Percentiles rank a stretch among this genome's conserved stretches.
Conservation (phyloP, 2,797 vertebrate genomes). For the Poecilia gillii region DNA sequence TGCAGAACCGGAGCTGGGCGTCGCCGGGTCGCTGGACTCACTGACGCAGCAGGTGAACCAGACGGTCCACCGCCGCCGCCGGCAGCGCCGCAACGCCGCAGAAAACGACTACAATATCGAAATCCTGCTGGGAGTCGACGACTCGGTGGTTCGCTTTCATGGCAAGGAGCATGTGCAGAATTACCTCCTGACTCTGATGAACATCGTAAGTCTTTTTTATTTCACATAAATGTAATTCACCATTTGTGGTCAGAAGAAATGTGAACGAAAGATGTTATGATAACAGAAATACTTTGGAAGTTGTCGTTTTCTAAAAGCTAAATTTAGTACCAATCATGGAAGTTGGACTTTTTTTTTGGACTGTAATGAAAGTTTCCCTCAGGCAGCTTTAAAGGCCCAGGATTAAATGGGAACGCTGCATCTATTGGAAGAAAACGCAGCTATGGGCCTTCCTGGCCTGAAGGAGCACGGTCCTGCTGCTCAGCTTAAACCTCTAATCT, state of each 20-base stretch:
- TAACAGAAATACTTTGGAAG: background rate
- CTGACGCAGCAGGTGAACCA: constrained; percentile 84
- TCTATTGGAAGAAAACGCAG: too few species aligned
- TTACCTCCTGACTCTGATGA: constrained; percentile 98
- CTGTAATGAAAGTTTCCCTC: background rate
- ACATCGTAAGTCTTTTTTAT: constrained; percentile 89
- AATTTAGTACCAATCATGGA: background rate
- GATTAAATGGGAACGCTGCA: too few species aligned
- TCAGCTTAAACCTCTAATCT: too few species aligned
- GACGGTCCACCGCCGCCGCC: constrained; percentile 82
- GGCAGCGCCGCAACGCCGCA: constrained; percentile 86
- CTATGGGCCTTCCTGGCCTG: too few species aligned
- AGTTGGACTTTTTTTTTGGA: background rate
- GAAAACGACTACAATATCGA: constrained; percentile 94
- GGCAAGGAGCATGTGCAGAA: constrained; percentile 98
- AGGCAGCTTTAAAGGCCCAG: too few species aligned
- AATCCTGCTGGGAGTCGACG: constrained; percentile 95
- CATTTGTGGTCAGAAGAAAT: background rate
- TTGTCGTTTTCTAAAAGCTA: background rate
- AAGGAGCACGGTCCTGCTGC: too few species aligned
- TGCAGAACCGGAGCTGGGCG: constrained; percentile 75
- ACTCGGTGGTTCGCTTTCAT: constrained; percentile 96
- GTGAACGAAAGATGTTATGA: background rate
- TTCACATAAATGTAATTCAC: too few species aligned
- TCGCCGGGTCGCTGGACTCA: constrained; percentile 74